These are phyloP conservation scores for Anaspis maculata DNA, from an alignment of 2,888 invertebrate genomes.

Conservation along the genomic window DNA sequence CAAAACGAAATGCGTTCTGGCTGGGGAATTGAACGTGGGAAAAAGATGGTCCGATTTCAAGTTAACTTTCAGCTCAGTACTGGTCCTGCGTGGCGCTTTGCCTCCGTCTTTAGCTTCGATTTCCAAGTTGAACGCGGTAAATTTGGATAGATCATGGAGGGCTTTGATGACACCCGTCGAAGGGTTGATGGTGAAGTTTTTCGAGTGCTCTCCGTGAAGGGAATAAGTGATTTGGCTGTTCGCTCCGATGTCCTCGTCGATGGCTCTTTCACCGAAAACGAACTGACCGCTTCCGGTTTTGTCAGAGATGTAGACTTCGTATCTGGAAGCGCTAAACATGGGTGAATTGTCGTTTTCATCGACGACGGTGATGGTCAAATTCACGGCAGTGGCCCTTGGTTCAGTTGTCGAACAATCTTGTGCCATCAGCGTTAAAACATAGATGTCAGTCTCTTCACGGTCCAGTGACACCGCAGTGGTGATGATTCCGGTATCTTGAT, in stretches of 20 bases:
- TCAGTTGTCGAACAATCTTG: slow-evolving; percentile 84
- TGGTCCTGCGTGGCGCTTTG: slow-evolving; percentile 56
- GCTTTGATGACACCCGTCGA: slow-evolving; percentile 84
- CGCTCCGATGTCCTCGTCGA: slow-evolving; percentile 70
- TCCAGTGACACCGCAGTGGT: slow-evolving; percentile 65
- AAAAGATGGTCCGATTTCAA: slow-evolving; percentile 70
- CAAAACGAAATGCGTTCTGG: slow-evolving; percentile 65
- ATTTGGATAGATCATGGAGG: slow-evolving; percentile 54
- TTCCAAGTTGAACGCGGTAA: slow-evolving; percentile 58
- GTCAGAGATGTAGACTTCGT: slow-evolving; percentile 76
- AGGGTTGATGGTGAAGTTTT: slow-evolving; percentile 67
- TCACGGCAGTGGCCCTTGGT: slow-evolving; percentile 73
- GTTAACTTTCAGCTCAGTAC: slow-evolving; percentile 67
- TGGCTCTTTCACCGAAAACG: slow-evolving; percentile 83
- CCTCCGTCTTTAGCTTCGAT: slow-evolving; percentile 81
- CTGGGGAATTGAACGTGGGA: slow-evolving; percentile 66
- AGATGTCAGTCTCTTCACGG: slow-evolving; percentile 68
- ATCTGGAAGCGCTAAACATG: slow-evolving; percentile 62
- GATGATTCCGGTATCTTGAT: slow-evolving; percentile 71
- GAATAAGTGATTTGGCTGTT: slow-evolving; percentile 77
- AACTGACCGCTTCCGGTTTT: slow-evolving; percentile 73
- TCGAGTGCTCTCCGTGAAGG: slow-evolving; percentile 68
- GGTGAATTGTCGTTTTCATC: slow-evolving; percentile 87
- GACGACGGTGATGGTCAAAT: slow-evolving; percentile 67
- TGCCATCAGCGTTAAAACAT: slow-evolving; percentile 77